Base-by-base conservation (phyloP, 2,113 vertebrate species). In the Sporophila hypoxantha region DNA sequence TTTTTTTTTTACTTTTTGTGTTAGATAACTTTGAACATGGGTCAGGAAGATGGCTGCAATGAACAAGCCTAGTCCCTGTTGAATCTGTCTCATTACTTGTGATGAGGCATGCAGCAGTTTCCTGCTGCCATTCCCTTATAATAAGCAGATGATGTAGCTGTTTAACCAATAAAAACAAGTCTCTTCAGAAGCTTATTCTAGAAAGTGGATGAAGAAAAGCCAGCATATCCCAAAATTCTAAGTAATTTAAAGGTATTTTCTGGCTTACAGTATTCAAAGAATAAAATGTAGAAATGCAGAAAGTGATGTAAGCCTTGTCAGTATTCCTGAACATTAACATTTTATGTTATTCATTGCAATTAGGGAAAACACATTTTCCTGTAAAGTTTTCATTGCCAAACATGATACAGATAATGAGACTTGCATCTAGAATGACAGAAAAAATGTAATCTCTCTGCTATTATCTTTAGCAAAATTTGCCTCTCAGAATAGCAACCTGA, bases 41-140 rank as follows among this genome's bases (percentile, higher is more conserved):
- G 97, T 97, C 91, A 89, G 93, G 95, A 97, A 96, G 97, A 97
- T 94, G 53, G 95, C 96, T 93, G 90, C 96, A 95, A 96, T 96
- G 97, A 97, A 98, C 97, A 97, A 96, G 96, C 92, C 82, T 88
- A 92, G 94, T 94, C 89, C 89, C 91, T 94, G 90, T 93, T 97
- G 95, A 98, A 98, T 97, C 96, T 56, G 89, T 95, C 96, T 98
- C 94, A 96, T 98, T 98, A 96, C 95, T 96, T 94, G 94, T 90
- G 94, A 93, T 90, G 88, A 89, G 73, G 92, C 88, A 27, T 71
- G 91, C 86, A 78, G 82, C 93, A 97, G 95, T 91, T 92, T 96
- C 97, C 97, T 97, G 96, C 98, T 98, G 98, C 64, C 94, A 55
- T 95, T 95, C 96, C 96, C 91, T 97, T 96, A 69, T 96, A 96